Evolutionary conservation across 2,888 invertebrate genomes (phyloP).

Genomic region (Deroplatys truncata): DNA sequence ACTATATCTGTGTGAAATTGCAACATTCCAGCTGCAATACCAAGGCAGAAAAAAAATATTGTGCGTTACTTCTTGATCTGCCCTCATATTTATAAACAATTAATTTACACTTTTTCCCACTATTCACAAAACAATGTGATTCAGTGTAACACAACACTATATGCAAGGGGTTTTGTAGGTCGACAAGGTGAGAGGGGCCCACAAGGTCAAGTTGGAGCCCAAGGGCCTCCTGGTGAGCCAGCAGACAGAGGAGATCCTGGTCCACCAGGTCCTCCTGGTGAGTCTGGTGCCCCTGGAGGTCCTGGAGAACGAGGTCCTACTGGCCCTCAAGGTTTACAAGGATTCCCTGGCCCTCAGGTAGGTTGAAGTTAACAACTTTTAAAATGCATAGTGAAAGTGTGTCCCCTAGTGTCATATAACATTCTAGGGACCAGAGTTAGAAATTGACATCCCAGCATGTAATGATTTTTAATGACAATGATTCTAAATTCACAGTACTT

Average conservation of each 20-base stretch:
- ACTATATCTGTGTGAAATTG: too few relatives aligned
- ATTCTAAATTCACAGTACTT: too few relatives aligned
- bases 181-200: conserved; percentile 71
- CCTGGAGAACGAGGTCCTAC: conserved; percentile 70
- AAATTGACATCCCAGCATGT: neutral
- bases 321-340: conserved; percentile 66
- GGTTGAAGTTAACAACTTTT: neutral
- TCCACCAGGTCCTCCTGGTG: conserved; percentile 64
- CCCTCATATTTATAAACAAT: too few relatives aligned
- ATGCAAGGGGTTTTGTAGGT: conserved; percentile 42
- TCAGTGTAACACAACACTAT: neutral
- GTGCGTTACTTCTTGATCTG: too few relatives aligned
- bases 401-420: neutral
- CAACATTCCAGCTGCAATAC: too few relatives aligned
- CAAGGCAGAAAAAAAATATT: too few relatives aligned
- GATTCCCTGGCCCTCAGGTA: conserved; percentile 59
- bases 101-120: too few relatives aligned
- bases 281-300: conserved; percentile 67
- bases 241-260: conserved; percentile 77
- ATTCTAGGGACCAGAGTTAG: neutral
- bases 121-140: too few relatives aligned
- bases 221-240: conserved; percentile 75
- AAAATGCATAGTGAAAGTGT: too few relatives aligned
- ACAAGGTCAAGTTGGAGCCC: conserved; percentile 69
- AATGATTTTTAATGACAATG: too few relatives aligned